Evolutionary conservation across 1,140 invertebrate genomes (phyloP), one percentile per base, ranked within the genome.

Genomic region (Procambarus clarkii): DNA sequence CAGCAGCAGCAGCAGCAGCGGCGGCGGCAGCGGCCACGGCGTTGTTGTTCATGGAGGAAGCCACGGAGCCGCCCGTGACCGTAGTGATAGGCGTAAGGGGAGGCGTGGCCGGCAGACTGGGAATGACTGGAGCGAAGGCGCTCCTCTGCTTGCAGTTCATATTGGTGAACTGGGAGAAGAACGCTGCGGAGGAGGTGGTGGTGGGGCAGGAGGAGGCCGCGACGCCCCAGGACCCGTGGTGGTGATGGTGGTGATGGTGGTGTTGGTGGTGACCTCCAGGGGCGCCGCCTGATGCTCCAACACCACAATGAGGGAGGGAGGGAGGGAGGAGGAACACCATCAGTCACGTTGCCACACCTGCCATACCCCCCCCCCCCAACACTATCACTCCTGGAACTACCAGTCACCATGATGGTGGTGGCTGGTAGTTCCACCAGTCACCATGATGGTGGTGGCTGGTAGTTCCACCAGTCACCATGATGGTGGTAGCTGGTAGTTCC

Each of bases 111-210:
- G 88, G 88, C 45, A 90, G 69, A 69, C 88, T 77, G 46, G 88
- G 88, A 15, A 90, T 71, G 34, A 90, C 88, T 8, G 88, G 88
- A 18, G 88, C 88, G 81, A 90, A 90, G 88, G 88, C 88, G 80
- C 88, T 90, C 34, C 88, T 80, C 54, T 90, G 88, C 18, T 90
- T 90, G 54, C n/a, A 58, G 48, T 50, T 79, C 69, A 74, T 74
- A 13, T 50, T 74, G n/a, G 88, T 81, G 2, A 80, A 71, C 71
- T 85, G 85, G 81, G 84, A 81, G 24, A 81, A 84, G 81, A 90
- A 82, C 71, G 85, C 81, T 13, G 87, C 79, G 8, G 87, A 64
- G 18, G 87, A 89, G 24, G 87, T 34, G 50, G 88, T 50, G 21
- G 81, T n/a, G 71, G 64, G 78, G 46, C 69, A 77, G 48, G 69